Evolutionary conservation across 2,797 vertebrate genomes (phyloP), one percentile per base, ranked within the genome.

Genomic region (Leptatherina wallacei): DNA sequence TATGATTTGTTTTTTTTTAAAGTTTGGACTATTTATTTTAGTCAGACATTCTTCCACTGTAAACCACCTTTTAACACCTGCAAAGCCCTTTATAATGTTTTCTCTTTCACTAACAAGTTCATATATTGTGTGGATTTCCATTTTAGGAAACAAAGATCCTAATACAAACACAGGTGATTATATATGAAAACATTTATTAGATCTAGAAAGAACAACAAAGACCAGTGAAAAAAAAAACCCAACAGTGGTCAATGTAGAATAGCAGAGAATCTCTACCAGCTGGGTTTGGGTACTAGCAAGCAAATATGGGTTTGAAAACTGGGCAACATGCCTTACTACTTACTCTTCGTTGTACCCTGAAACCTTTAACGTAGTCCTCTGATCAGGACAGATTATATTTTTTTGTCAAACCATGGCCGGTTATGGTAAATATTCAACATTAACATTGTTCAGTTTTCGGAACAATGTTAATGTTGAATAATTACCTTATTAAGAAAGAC

Each of bases 111-210:
- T 49, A 9, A 7, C 1, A 49, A 2, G 9, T n/a, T 20, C 20
- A 22, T 9, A 52, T 24, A 24, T 0, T 54, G 16, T 30, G 14
- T 32, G 16, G 30, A 30, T 30, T 55, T 29, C 2, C 6, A 55
- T 10, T 30, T 6, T 2, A 5, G 27, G 18, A n/a, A 12, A 22
- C 20, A 27, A 18, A 29, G 6, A 42, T 27, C 4, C 3, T 38
- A 14, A 24, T 1, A 61, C 13, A 38, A 22, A 59, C 30, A 72
- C 47, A 22, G 4, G 1, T 51, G 6, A 36, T 18, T 52, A 3
- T 29, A 49, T 64, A 73, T 65, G 80, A 88, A 78, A 69, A 36
- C 14, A 69, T 84, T 87, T 87, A 82, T 79, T 85, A 56, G 44
- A 72, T 71, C 30, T 60, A 69, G 61, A 80, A 83, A 66, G 24